Conservation (phyloP, 2,888 invertebrate species). For the Busseola fusca region DNA sequence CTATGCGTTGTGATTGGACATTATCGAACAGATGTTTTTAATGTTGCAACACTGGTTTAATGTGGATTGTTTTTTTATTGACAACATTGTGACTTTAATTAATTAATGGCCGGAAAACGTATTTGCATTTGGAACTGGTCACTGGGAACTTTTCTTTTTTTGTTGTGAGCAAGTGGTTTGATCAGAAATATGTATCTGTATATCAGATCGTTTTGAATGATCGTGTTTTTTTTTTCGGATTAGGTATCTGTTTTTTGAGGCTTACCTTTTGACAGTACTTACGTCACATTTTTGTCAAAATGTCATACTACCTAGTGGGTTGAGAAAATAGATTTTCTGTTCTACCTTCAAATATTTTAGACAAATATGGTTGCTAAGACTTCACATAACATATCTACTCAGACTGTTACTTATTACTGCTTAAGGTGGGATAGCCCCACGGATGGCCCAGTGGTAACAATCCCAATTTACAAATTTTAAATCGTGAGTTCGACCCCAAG, state of each 20-base stretch:
- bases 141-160: slow-evolving; percentile 7
- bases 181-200: background rate
- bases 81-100: slow-evolving; percentile 27
- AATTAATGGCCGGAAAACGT: slow-evolving; percentile 16
- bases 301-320: no score
- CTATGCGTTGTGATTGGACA: slow-evolving; percentile 71
- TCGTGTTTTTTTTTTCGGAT: no score
- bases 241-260: no score
- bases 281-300: no score
- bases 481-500: no score
- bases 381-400: no score
- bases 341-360: background rate
- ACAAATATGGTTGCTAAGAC: no score
- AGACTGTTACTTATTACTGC: no score
- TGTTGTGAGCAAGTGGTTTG: background rate
- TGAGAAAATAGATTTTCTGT: background rate
- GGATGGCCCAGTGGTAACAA: no score
- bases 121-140: slow-evolving; percentile 23
- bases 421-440: no score
- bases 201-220: background rate
- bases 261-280: no score
- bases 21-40: slow-evolving; percentile 71
- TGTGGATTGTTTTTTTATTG: slow-evolving; percentile 57
- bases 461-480: no score
- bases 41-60: slow-evolving; percentile 61